Base-by-base conservation (phyloP, 2,888 invertebrate genomes). In the Leuctra nigra region DNA sequence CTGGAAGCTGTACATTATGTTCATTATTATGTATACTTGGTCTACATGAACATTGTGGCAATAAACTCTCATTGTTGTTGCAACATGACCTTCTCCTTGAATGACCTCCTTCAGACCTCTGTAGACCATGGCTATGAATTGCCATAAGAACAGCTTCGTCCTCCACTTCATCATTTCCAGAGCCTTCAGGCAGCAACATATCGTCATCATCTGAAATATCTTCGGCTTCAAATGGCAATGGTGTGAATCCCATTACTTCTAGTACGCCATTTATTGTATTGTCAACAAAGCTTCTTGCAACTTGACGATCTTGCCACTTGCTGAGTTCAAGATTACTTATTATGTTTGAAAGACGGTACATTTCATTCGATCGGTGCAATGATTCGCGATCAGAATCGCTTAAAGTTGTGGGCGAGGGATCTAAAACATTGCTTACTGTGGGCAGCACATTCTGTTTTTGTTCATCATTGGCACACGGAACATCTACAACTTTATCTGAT, bases 61-160 rank as follows among this genome's bases (percentile, higher is more conserved):
- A 20, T n/a, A 13, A 36, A 2, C 14, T 24, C 9, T 20, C 24
- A 41, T 24, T 20, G 9, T 41, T 18, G 18, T 16, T 41, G 41
- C 18, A 41, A 20, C 41, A 41, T 29, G 6, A 7, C 6, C 7
- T 29, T 7, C 29, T 11, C 6, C 7, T 7, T 29, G 11, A 11
- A 2, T 41, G 16, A 3, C 20, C 35, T 24, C 25, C 57, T 20
- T 24, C 55, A 64, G 66, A 68, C 68, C 70, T 61, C 73, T 81
- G 82, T 57, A 86, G 70, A 0, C 86, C 86, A 66, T 85, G 83
- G 53, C 83, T 82, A 55, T 81, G 81, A 64, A 86, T 86, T 2
- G 86, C 86, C 85, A 85, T 86, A 25, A 82, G 71, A 55, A 86
- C 85, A 1, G 84, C 86, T 67, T 83, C 82, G 66, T 85, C 82